Evolutionary conservation across 2,888 invertebrate genomes (phyloP), one percentile per base, ranked within the genome.

Genomic region (Eilema griseolum): DNA sequence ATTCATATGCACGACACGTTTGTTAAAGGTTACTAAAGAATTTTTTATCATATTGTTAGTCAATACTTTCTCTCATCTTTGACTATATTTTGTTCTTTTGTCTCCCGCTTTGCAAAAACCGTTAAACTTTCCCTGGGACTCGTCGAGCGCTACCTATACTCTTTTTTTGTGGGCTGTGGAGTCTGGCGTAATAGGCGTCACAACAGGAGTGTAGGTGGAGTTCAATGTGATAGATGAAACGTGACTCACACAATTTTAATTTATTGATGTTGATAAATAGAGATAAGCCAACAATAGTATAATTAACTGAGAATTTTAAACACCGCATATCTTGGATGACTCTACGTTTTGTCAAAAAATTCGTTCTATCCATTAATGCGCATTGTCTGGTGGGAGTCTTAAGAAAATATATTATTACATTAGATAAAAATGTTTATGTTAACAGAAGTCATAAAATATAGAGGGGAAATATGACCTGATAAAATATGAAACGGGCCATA

Each of bases 1-100:
- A 90, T 91, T 89, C 86, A 87, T 88, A 92, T 91, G 89, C 92
- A 86, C 81, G 85, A 81, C 89, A 85, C 90, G 90, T 89, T 87
- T 86, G 85, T 82, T 86, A 90, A 91, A 91, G 89, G 91, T 90
- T 89, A 89, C 86, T 77, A 81, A 83, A 79, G 86, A 88, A 85
- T 88, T 85, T 83, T 88, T 85, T 83, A 83, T 83, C 81, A 85
- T 85, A 90, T 89, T 89, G 90, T 90, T 87, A 86, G 83, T 79
- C 86, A 88, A 89, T 90, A 90, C 94, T 94, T 94, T 94, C 93
- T 93, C 41, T 92, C 78, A 52, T 52, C 52, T 52, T 52, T 82
- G 77, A 23, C 52, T 52, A 52, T n/a, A 52, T 52, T 52, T 52
- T n/a, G 52, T 52, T 46, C 46, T 46, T 46, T 46, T 46, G 46